Percentiles rank a stretch among this genome's conserved stretches.
phyloP scores from a whole-genome alignment of 2,888 invertebrate genomes.

The Diaperis boleti region DNA sequence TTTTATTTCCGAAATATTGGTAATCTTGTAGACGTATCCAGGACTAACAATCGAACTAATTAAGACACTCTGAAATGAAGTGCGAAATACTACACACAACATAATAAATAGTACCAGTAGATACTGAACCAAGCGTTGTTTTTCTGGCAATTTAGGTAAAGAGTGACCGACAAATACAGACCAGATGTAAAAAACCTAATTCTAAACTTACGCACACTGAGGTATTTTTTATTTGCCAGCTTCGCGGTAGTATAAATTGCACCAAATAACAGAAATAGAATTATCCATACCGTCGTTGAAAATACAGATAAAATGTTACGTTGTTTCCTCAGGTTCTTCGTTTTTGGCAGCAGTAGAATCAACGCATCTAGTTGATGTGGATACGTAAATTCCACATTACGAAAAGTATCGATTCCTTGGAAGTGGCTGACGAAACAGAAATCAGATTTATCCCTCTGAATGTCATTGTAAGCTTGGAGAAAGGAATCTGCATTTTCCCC shows the following conservation, averaged over 20 bases:
- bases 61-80: constrained; percentile 21
- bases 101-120: constrained; percentile 13
- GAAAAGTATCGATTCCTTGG: constrained; percentile 3
- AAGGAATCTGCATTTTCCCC: background rate
- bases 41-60: constrained; percentile 21
- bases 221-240: constrained; percentile 1
- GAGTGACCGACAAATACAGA: constrained; percentile 6
- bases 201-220: background rate
- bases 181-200: constrained; percentile 4
- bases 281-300: background rate
- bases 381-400: constrained; percentile 18
- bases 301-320: constrained; percentile 15
- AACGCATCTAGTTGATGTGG: constrained; percentile 18
- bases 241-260: background rate
- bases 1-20: constrained; percentile 14
- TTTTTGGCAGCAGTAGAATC: constrained; percentile 12
- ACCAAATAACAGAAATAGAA: background rate
- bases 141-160: background rate
- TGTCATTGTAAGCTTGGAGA: background rate
- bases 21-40: constrained; percentile 4
- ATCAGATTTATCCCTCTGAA: constrained; percentile 10
- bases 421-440: constrained; percentile 36
- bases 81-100: constrained; percentile 13
- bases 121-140: background rate
- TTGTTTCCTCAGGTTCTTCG: background rate